Conservation (phyloP, 2,888 invertebrate genomes). For the Biston stratarius region DNA sequence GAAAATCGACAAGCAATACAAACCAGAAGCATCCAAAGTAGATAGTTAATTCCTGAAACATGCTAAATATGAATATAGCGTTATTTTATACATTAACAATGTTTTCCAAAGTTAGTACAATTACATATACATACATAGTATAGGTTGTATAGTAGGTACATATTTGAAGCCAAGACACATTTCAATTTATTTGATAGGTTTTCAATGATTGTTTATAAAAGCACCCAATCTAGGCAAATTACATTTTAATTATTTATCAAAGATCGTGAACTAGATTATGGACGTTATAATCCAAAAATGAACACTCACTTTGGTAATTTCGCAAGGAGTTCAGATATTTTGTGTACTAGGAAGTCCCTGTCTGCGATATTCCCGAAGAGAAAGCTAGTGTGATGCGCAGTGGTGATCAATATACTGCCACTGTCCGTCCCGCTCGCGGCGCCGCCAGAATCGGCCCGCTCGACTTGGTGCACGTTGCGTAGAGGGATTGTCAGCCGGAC, state of each 20-base stretch:
- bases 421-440: conserved; percentile 87
- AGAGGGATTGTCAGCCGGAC: conserved; percentile 96
- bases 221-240: no score
- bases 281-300: no score
- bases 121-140: background rate
- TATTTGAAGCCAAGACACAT: background rate
- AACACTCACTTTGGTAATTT: conserved; percentile 85
- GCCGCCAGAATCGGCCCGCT: conserved; percentile 90
- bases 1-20: conserved; percentile 23
- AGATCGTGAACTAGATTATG: no score
- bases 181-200: no score
- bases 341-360: conserved; percentile 94
- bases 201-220: no score
- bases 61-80: conserved; percentile 46
- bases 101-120: background rate
- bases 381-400: conserved; percentile 93
- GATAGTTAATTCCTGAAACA: conserved; percentile 43
- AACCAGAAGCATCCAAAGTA: conserved; percentile 17
- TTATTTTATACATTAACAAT: conserved; percentile 21
- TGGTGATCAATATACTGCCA: conserved; percentile 92
- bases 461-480: conserved; percentile 92
- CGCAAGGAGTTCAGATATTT: conserved; percentile 95
- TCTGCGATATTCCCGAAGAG: conserved; percentile 96
- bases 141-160: background rate
- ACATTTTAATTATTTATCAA: no score